A percentile compares a stretch with the other conserved stretches of the same genome.
Evolutionary conservation across 30 jellyfish, hydroid and myxozoan species (phyloP).

Genomic region (Hydractinia echinata): DNA sequence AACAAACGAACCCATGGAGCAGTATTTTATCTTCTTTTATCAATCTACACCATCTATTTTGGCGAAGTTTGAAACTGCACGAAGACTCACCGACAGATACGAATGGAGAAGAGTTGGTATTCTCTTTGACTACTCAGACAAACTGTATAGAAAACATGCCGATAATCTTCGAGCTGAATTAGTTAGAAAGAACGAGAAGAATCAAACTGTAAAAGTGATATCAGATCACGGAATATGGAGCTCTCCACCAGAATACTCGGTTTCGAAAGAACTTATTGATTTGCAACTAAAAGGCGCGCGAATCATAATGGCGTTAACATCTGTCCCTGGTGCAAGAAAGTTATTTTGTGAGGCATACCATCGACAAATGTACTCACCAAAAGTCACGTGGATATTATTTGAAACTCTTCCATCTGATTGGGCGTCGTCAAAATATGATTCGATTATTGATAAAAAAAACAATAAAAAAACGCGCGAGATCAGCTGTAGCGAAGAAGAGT

Average conservation of each 20-base stretch:
- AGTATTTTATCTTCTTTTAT: conserved; percentile 33
- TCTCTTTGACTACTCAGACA: conserved; percentile 53
- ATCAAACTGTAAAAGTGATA: not conserved
- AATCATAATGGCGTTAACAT: conserved; percentile 52
- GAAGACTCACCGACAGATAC: conserved; percentile 47
- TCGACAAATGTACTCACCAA: conserved; percentile 59
- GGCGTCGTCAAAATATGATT: conserved; percentile 29
- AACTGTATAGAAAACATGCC: conserved; percentile 20
- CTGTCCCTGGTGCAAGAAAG: conserved; percentile 61
- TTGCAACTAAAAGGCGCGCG: conserved; percentile 27
- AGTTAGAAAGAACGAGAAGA: not conserved
- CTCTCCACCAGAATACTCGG: not conserved
- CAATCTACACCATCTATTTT: conserved; percentile 73
- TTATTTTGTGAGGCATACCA: conserved; percentile 86
- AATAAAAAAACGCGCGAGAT: conserved; percentile 9
- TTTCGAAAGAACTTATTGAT: not conserved
- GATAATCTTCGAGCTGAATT: conserved; percentile 10
- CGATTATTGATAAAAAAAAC: not conserved
- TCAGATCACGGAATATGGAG: conserved; percentile 22
- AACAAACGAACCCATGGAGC: conserved; percentile 22
- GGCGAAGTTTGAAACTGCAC: conserved; percentile 54
- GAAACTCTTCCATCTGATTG: conserved; percentile 42
- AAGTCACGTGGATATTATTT: conserved; percentile 60
- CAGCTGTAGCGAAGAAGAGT: conserved; percentile 53
- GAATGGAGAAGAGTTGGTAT: conserved; percentile 79